Base-by-base conservation (phyloP, 1,140 invertebrate species). In the Agrypnia vestita region DNA sequence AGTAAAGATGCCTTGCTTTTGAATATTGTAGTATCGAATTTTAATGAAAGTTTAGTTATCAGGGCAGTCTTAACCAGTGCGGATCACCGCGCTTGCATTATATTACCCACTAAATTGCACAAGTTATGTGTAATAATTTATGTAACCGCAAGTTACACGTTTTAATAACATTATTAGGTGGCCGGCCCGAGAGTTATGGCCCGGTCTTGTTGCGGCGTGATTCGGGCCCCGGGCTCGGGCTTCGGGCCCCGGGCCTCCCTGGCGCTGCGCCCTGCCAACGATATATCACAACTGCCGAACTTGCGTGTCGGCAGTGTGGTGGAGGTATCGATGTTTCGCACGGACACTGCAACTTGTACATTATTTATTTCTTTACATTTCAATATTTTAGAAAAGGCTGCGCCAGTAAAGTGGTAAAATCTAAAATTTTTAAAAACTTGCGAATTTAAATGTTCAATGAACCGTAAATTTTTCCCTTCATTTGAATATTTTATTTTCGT, bases 161-260 rank as follows among this genome's bases (percentile, higher is more conserved):
- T 81, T 81, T 81, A 77, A 77, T 77, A 81, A 81, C 80, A 69
- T 81, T 77, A 81, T 81, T 77, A 77, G 59, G 73, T 73, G 64
- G 46, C 43, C 62, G 19, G n/a, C 19, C 49, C 15, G 69, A 72
- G 69, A 72, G 69, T 75, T 75, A 75, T 61, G 73, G 53, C 13
- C 25, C 49, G 21, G 56, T 43, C 71, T 64, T 62, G 61, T 76
- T 76, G 59, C 75, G 75, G 75, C 19, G n/a, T 53, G 73, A 17
- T 21, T n/a, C 21, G 15, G 53, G 15, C 43, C 12, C 7, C 10
- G 72, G 9, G 56, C 51, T 15, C 71, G 17, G 13, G 15, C 44
- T 47, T 4, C 9, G 11, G 43, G 67, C 25, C 15, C 51, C 51
- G 74, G 74, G 62, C 47, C 49, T 25, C 43, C 59, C 74, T 61